phyloP scores from a whole-genome alignment of 2,888 invertebrate species.

The Hemithea aestivaria region DNA sequence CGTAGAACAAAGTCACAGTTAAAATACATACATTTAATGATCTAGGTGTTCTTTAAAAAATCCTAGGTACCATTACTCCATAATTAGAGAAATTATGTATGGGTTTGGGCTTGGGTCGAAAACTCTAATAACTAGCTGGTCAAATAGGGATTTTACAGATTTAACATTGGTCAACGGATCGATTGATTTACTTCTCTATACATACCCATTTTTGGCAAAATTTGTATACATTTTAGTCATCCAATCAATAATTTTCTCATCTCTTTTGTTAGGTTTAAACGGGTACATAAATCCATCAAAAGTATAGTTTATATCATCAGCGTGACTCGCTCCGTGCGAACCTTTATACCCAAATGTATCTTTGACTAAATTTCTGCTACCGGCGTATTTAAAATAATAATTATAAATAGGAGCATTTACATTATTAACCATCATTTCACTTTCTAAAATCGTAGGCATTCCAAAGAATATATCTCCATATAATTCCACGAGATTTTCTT shows the following conservation, averaged over 20 bases:
- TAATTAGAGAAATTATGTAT: too few species aligned
- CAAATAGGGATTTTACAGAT: too few species aligned
- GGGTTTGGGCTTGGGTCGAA: too few species aligned
- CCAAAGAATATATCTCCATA: slow-evolving; percentile 50
- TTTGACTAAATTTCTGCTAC: slow-evolving; percentile 48
- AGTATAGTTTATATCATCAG: slow-evolving; percentile 49
- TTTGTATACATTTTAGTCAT: slow-evolving; percentile 55
- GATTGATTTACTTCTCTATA: too few species aligned
- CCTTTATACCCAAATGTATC: slow-evolving; percentile 27
- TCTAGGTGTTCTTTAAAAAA: too few species aligned
- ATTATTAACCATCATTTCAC: slow-evolving; percentile 32
- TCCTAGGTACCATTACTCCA: too few species aligned
- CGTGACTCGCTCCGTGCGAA: slow-evolving; percentile 47
- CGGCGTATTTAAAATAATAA: slow-evolving; percentile 50
- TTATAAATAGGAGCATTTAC: slow-evolving; percentile 42
- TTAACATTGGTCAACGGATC: too few species aligned
- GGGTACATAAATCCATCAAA: slow-evolving; percentile 42
- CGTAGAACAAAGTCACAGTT: too few species aligned
- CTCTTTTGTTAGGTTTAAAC: slow-evolving; percentile 33
- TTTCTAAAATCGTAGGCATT: slow-evolving; percentile 42
- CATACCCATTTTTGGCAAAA: slow-evolving; percentile 56
- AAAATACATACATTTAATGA: too few species aligned
- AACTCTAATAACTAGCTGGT: too few species aligned
- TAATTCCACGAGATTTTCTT: slow-evolving; percentile 43
- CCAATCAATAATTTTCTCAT: slow-evolving; percentile 39